Base-by-base conservation (phyloP, 2,113 vertebrate genomes). In the Spea multiplicata region DNA sequence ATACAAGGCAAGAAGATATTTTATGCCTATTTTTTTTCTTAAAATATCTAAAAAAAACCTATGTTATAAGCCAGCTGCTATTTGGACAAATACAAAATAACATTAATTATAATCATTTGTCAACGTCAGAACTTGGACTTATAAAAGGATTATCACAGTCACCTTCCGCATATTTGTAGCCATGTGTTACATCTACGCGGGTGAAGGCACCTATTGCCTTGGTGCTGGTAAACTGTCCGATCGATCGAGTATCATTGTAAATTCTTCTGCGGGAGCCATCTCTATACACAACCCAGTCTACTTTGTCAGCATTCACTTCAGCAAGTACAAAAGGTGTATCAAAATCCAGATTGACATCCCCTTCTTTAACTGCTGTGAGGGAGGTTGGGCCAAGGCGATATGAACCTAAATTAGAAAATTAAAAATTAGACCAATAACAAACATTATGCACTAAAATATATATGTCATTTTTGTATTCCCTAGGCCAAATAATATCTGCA, bases 161-260 rank as follows among this genome's bases (percentile, higher is more conserved):
- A 94, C 93, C 93, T 90, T 94, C 93, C 14, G 80, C 69, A 6
- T 88, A 86, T 81, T 94, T 94, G 68, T 94, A 94, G 9, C 89
- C 81, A 0, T 69, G 80, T 0, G 93, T 94, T 83, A 94, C 64
- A 6, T 94, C 93, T 61, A 87, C 50, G 3, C 92, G 91, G 5
- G 78, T 81, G 52, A 90, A 80, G 81, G 84, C 89, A 17, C 93
- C 93, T 14, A 94, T 86, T 0, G 91, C 89, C 74, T 94, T 94
- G 57, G 93, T 94, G 80, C 93, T 94, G 80, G 88, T 93, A 72
- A 74, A 81, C 45, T 30, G 83, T 74, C 93, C 93, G 2, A 94
- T 53, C 0, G 16, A 44, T 0, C 47, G 61, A 44, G 84, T 65
- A 3, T 91, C 73, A 0, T 86, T 66, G 13, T 75, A 81, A 4